Evolutionary conservation across 2,797 vertebrate genomes (phyloP), one percentile per base, ranked within the genome.

Genomic region (Halcyon leucocephala): DNA sequence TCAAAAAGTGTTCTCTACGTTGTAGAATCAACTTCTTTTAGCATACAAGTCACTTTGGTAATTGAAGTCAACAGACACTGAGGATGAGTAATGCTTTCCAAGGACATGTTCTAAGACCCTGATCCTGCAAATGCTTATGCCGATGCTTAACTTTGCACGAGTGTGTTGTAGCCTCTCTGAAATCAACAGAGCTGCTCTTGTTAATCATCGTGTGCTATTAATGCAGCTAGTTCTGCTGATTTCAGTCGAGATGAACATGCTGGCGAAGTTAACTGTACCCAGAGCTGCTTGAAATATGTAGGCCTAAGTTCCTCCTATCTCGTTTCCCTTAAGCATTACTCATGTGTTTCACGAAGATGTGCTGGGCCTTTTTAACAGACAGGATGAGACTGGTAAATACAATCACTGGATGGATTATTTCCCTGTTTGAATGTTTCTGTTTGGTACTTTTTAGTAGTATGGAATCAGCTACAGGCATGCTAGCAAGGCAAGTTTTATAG

Each of bases 11-110:
- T 76, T 82, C 42, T 58, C 31, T 37, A 6, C 39, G 16, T 39
- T 88, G 77, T 78, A 69, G 89, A 90, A 89, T 91, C 90, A 80
- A 84, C 91, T 95, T 89, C 80, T 92, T 73, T 77, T 89, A 70
- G 86, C 76, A 25, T 73, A 71, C 58, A 46, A 93, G 90, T 93
- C 90, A 73, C 90, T 96, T 89, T 61, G 73, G 93, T 96, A 95
- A 95, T 94, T 94, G 95, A 96, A 97, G 91, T 95, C 95, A 95
- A 86, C 91, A 89, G 91, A 86, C 88, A 80, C 0, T 88, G 86
- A 11, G 93, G 94, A 96, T 95, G 96, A 96, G 94, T 96, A 96
- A 96, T 94, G 93, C 95, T 95, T 96, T 96, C 96, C 96, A 96
- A 97, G 95, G 95, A 94, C 94, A n/a, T 4, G 37, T 76, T 96